These are phyloP conservation scores for Entomobrya proxima DNA, from an alignment of 2,888 invertebrate genomes.

Conservation along the genomic window DNA sequence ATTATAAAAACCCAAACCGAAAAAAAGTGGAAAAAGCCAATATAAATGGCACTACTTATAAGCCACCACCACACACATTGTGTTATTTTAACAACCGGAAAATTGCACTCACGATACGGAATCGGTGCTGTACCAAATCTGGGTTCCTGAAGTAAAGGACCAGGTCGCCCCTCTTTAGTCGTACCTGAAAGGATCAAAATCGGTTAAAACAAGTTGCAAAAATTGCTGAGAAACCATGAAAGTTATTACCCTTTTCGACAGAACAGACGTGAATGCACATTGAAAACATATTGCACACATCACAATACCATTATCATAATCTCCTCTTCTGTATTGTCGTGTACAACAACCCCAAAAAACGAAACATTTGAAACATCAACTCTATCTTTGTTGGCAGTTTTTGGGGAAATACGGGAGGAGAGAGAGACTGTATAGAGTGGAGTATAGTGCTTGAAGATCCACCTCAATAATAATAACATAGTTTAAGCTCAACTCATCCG, in stretches of 20 bases:
- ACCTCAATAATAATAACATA: constrained; percentile 63
- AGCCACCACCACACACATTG: constrained; percentile 20
- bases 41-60: neutral
- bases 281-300: neutral
- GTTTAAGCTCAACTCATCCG: constrained; percentile 66
- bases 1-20: neutral
- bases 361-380: constrained; percentile 40
- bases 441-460: constrained; percentile 37
- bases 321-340: neutral
- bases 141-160: constrained; percentile 91
- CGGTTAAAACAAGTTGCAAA: constrained; percentile 34
- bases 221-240: neutral
- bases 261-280: neutral
- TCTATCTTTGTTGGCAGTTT: constrained; percentile 52
- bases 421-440: neutral
- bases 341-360: constrained; percentile 9
- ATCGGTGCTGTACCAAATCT: constrained; percentile 91
- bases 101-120: constrained; percentile 81
- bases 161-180: constrained; percentile 81
- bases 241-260: neutral
- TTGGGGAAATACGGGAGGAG: too few relatives aligned
- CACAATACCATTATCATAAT: neutral
- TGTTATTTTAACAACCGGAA: constrained; percentile 63
- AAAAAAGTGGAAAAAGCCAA: neutral
- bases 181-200: constrained; percentile 69